Evolutionary conservation across 2,888 invertebrate species (phyloP), one percentile per base, ranked within the genome.

Genomic region (Eupithecia pulchellata): DNA sequence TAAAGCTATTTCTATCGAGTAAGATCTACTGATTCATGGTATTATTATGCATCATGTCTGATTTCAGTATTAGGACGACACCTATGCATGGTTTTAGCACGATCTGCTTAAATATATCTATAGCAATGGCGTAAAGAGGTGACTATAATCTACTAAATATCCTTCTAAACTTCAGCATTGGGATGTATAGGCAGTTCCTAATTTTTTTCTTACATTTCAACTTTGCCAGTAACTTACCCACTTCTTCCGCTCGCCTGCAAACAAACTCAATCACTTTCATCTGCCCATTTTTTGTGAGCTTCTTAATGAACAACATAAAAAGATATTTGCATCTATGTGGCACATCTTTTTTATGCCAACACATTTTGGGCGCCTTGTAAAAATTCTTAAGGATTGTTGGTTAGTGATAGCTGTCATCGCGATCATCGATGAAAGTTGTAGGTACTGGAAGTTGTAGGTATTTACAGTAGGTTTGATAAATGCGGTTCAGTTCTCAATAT

Each of bases 181-280:
- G n/a, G n/a, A n/a, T n/a, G 8, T 42, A n/a, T n/a, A 8, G n/a
- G n/a, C n/a, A 47, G n/a, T n/a, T n/a, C 1, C n/a, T 20, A 8
- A 42, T n/a, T 52, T 20, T 29, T 66, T 39, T n/a, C 30, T 2
- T 9, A 30, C 25, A 47, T 30, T 60, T 25, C 11, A 14, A 14
- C 17, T 66, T 66, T 20, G 9, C 20, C 42, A 66, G 42, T 52
- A 52, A 20, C 73, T 71, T 13, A 30, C 11, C 32, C 14, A 42
- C 58, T 55, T 34, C 58, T 60, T 60, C 27, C 75, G 77, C 72
- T 74, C 72, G 78, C 78, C 74, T 77, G 78, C 91, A 90, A 91
- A 87, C 82, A 85, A 91, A 89, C 86, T 86, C 90, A 89, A 91
- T 91, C 91, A 91, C 93, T 93, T 93, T 93, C 93, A 90, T 93